Conservation (phyloP, 2,888 invertebrate genomes). For the Craniophora ligustri region DNA sequence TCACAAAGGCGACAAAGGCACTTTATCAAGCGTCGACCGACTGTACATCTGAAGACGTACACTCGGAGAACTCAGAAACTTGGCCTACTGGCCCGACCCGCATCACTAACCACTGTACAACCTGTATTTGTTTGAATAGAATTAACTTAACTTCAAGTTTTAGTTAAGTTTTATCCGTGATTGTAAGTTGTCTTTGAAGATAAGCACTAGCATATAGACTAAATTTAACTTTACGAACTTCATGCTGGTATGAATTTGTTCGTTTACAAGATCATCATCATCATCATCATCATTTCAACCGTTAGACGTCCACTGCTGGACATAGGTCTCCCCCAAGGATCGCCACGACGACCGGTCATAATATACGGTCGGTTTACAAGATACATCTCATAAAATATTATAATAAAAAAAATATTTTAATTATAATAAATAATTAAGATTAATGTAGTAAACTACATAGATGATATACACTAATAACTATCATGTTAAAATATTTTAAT, state of each 20-base stretch:
- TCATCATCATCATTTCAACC: no score
- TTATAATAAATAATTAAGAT: no score
- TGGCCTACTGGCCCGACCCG: constrained; percentile 57
- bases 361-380: no score
- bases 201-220: constrained; percentile 29
- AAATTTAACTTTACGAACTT: constrained; percentile 7
- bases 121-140: constrained; percentile 44
- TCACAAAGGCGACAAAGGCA: constrained; percentile 79
- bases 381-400: no score
- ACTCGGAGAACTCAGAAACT: constrained; percentile 65
- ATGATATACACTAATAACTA: no score
- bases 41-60: constrained; percentile 73
- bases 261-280: neutral
- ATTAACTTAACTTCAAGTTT: constrained; percentile 44
- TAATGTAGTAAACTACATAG: no score
- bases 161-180: constrained; percentile 30
- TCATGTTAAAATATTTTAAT: no score
- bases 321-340: no score
- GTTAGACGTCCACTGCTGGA: no score
- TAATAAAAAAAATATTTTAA: no score
- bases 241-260: constrained; percentile 1
- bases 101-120: constrained; percentile 46
- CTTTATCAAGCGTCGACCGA: constrained; percentile 78
- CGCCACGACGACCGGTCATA: no score
- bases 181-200: constrained; percentile 39